Conservation (phyloP, 2,113 vertebrate genomes). For the Neodontobutis hainanensis region DNA sequence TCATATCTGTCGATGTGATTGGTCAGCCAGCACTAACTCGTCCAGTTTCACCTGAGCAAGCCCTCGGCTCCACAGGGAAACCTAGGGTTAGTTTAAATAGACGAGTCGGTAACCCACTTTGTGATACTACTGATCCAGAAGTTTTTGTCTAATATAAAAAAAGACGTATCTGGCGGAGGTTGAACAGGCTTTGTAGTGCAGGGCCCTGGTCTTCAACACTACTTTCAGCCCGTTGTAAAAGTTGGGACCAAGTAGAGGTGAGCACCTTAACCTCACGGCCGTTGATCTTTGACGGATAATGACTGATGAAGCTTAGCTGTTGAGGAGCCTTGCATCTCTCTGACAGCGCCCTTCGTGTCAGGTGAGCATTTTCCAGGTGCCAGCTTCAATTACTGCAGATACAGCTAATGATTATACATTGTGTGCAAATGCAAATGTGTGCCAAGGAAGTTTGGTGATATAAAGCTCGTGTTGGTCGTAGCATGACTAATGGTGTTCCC, state of each 20-base stretch:
- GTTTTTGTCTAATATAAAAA: no score
- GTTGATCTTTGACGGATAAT: constrained; percentile 39
- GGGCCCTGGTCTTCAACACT: no score
- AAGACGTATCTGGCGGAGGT: no score
- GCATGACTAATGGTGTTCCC: constrained; percentile 70
- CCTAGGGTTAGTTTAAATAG: no score
- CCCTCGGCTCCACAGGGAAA: no score
- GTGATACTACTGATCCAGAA: no score
- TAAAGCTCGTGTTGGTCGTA: constrained; percentile 34
- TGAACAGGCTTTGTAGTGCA: no score
- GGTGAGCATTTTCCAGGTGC: constrained; percentile 70
- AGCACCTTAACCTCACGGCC: constrained; percentile 31
- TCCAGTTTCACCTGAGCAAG: no score
- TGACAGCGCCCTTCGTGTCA: constrained; percentile 63
- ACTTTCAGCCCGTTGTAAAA: no score
- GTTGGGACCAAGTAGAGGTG: constrained; percentile 13
- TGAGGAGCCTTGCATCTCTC: constrained; percentile 37
- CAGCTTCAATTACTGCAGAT: constrained; percentile 70
- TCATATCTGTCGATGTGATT: no score
- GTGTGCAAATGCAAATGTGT: constrained; percentile 54
- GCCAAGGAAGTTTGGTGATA: constrained; percentile 28
- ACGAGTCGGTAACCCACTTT: no score
- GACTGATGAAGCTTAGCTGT: constrained; percentile 51
- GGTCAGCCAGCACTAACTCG: no score
- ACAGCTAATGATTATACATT: constrained; percentile 68